These are phyloP conservation scores for Nephrotoma guestfalica DNA, from an alignment of 2,888 invertebrate genomes.

Conservation along the genomic window DNA sequence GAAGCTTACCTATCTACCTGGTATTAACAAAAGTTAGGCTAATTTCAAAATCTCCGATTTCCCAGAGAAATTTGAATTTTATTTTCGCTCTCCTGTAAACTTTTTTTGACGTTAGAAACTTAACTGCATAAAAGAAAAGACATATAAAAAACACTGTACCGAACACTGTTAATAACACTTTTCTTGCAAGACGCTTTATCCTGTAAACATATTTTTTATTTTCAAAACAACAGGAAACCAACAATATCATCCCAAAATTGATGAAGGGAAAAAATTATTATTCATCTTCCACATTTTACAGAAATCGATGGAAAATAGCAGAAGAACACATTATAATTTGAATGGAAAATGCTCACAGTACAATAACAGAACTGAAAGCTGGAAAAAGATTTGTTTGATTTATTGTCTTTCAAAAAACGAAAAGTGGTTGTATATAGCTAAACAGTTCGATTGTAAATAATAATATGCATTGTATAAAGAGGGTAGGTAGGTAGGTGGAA, in stretches of 20 bases:
- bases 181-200: too few species aligned
- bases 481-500: neutral
- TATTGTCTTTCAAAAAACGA: neutral
- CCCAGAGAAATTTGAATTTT: too few species aligned
- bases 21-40: too few species aligned
- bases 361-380: neutral
- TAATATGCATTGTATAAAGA: neutral
- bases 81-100: too few species aligned
- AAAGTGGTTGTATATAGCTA: neutral
- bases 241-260: neutral
- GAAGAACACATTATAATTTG: neutral
- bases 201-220: too few species aligned
- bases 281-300: neutral
- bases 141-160: too few species aligned
- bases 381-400: conserved; percentile 2
- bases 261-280: neutral
- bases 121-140: too few species aligned
- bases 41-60: too few species aligned
- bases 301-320: neutral
- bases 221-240: neutral
- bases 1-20: too few species aligned
- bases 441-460: neutral
- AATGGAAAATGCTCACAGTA: neutral
- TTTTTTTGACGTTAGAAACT: too few species aligned
- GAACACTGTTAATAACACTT: too few species aligned